Base-by-base conservation (phyloP, 2,888 invertebrate genomes). In the Dasypolia templi region DNA sequence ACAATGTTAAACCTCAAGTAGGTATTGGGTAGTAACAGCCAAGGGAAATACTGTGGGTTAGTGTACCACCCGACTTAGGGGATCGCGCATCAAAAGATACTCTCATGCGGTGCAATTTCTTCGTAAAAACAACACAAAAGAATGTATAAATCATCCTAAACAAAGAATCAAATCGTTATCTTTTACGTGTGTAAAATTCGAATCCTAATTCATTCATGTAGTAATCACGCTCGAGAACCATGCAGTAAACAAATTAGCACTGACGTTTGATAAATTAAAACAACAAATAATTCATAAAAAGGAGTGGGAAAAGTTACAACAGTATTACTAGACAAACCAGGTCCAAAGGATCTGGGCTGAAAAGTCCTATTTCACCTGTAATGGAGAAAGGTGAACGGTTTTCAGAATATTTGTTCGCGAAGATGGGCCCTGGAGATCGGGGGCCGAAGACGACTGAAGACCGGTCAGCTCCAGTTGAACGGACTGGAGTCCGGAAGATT, bases 331-430 rank as follows among this genome's bases (percentile, higher is more conserved):
- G 59, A 79, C 49, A 55, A 73, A 79, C 91, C 90, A 90, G 92
- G 72, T 85, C 81, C 74, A 39, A 59, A 87, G 87, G 92, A 87
- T 90, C 92, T 91, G 91, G 91, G 73, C 88, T 87, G 89, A 86
- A 89, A 84, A 87, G 84, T 88, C 83, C 81, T 72, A 86, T 80
- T 88, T 86, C 73, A 68, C 91, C 92, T 94, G 96, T 95, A 90
- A 97, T 97, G 97, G 97, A 97, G 96, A 97, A 96, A 94, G 94
- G 97, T 95, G 97, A 96, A 94, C 97, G 97, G 90, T 97, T 98
- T 97, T 97, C 97, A 97, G 98, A 97, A 95, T 98, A 98, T 95
- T 96, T 98, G 95, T 98, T 98, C 94, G 97, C 97, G 94, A 98
- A 98, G 97, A 98, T 98, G 98, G 97, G 97, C 92, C 97, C 97